These are phyloP conservation scores for Chlorops oryzae DNA, from an alignment of 1,140 invertebrate species.

Conservation along the genomic window DNA sequence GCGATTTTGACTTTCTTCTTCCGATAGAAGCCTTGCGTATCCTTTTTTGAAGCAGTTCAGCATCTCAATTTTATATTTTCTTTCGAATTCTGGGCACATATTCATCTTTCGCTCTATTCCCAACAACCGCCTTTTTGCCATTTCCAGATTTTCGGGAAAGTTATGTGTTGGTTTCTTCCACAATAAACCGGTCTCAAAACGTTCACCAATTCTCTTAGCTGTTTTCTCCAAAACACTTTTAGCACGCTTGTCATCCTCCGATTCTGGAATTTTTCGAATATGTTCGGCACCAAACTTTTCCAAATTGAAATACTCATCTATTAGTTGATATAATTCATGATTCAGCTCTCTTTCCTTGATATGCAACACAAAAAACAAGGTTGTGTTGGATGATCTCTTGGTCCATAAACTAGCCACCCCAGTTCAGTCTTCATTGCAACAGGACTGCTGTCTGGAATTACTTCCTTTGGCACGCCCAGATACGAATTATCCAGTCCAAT, in stretches of 20 bases:
- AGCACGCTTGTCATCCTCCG: neutral
- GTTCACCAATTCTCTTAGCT: neutral
- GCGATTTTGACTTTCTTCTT: neutral
- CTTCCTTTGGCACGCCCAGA: too few species aligned
- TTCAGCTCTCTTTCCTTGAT: neutral
- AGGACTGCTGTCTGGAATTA: too few species aligned
- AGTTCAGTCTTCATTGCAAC: neutral
- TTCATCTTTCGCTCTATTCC: slow-evolving; percentile 13
- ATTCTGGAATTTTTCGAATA: neutral
- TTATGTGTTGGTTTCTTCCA: slow-evolving; percentile 11
- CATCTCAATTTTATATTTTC: slow-evolving; percentile 15
- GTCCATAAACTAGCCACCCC: neutral
- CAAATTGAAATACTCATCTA: neutral
- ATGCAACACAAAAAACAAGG: neutral
- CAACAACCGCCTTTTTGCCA: slow-evolving; percentile 7
- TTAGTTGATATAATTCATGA: neutral
- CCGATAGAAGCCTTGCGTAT: slow-evolving; percentile 15
- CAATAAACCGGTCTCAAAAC: slow-evolving; percentile 16
- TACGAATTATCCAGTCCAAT: too few species aligned
- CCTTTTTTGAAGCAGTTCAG: slow-evolving; percentile 14
- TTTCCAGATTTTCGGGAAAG: slow-evolving; percentile 10
- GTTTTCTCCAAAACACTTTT: slow-evolving; percentile 3
- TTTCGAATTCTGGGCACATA: slow-evolving; percentile 1
- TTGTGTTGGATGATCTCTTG: neutral
- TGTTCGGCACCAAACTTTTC: neutral